phyloP scores from a whole-genome alignment of 2,113 vertebrate genomes.

The Oreochromis aureus region DNA sequence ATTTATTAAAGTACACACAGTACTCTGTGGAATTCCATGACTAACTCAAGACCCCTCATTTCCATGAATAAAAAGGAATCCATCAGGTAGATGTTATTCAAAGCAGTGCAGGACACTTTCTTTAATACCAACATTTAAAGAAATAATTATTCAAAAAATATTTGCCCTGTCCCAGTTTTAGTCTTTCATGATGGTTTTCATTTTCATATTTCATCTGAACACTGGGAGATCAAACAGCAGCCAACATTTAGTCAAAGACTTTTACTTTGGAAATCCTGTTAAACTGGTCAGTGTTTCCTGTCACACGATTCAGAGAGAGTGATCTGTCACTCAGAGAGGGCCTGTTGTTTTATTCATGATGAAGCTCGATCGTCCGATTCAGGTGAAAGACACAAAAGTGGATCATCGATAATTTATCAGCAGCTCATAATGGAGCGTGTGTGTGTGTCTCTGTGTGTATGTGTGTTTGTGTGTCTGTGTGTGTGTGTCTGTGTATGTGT shows the following conservation, averaged over 20 bases:
- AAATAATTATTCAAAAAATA: background rate
- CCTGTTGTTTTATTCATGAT: conserved; percentile 10
- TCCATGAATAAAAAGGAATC: background rate
- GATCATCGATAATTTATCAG: conserved; percentile 26
- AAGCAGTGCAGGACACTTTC: background rate
- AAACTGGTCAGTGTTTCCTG: background rate
- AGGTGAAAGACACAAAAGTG: conserved; percentile 17
- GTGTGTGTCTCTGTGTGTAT: background rate
- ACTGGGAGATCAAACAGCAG: background rate
- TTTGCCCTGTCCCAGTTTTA: no score
- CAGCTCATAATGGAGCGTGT: background rate
- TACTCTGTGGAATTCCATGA: background rate
- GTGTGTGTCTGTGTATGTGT: background rate
- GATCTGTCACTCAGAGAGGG: background rate
- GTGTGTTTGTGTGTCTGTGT: background rate
- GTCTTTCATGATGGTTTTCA: no score
- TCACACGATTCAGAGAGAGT: background rate
- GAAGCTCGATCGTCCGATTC: background rate
- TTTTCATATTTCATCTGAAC: background rate
- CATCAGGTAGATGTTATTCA: background rate
- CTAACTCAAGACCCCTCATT: background rate
- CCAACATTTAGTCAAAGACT: background rate
- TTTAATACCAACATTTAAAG: no score
- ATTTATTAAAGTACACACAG: background rate
- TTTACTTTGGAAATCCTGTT: background rate